phyloP scores from a whole-genome alignment of 2,113 vertebrate genomes.

The Saguinus midas region DNA sequence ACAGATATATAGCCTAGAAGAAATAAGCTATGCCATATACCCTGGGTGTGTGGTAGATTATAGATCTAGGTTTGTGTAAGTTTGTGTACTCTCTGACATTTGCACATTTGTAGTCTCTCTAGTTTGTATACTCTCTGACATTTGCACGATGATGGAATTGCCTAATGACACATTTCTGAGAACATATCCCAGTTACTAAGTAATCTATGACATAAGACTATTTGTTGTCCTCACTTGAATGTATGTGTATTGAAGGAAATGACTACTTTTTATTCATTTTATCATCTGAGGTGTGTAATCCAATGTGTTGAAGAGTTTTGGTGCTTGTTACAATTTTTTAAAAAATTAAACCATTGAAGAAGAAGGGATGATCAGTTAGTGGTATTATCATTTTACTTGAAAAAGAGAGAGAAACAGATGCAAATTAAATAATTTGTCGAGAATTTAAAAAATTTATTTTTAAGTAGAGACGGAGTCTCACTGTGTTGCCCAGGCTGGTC shows the following conservation, averaged over 20 bases:
- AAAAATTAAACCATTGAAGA: constrained; percentile 7
- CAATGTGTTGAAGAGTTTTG: neutral
- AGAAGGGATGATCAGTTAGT: neutral
- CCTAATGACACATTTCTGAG: neutral
- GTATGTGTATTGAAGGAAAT: neutral
- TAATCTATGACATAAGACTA: neutral
- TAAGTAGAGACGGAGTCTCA: too few relatives aligned
- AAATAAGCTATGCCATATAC: neutral
- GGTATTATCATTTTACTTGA: neutral
- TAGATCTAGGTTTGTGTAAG: neutral
- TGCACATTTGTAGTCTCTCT: too few relatives aligned
- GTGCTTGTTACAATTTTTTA: neutral
- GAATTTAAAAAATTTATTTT: neutral
- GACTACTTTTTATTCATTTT: neutral
- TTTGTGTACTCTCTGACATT: too few relatives aligned
- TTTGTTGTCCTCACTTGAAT: neutral
- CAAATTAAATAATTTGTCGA: neutral
- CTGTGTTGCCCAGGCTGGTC: too few relatives aligned
- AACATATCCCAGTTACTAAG: neutral
- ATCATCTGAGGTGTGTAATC: neutral
- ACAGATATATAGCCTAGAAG: neutral
- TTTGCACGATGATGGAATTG: neutral
- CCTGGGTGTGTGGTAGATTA: neutral
- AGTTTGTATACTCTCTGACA: neutral
- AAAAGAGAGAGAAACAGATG: neutral